These are phyloP conservation scores for Onthophagus sagittarius DNA, from an alignment of 2,888 invertebrate species.

Conservation along the genomic window DNA sequence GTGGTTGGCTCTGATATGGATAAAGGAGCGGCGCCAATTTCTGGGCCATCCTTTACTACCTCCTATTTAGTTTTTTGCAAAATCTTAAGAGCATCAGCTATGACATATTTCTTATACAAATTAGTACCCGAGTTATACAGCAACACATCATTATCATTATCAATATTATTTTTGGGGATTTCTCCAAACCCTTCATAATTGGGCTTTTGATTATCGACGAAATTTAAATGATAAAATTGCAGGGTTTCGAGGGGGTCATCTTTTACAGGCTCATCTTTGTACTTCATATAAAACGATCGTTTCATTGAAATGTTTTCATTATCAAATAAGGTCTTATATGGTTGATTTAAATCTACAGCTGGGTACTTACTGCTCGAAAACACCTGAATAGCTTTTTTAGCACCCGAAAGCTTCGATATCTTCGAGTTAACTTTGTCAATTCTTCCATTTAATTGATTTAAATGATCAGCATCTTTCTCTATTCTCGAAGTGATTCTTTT, in stretches of 20 bases:
- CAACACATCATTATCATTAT: conserved; percentile 71
- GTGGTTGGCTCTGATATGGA: conserved; percentile 62
- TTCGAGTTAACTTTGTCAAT: conserved; percentile 63
- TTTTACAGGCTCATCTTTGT: conserved; percentile 36
- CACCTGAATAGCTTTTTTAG: conserved; percentile 75
- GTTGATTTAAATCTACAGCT: conserved; percentile 59
- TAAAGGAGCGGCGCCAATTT: conserved; percentile 70
- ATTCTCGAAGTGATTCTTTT: conserved; percentile 67
- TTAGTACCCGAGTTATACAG: conserved; percentile 78
- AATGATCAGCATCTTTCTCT: conserved; percentile 62
- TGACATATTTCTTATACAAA: conserved; percentile 62
- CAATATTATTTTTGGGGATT: conserved; percentile 56
- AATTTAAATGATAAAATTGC: conserved; percentile 81
- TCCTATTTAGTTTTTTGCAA: conserved; percentile 36
- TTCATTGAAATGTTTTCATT: conserved; percentile 35
- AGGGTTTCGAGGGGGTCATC: conserved; percentile 64
- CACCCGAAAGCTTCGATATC: conserved; percentile 69
- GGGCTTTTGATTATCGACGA: conserved; percentile 41
- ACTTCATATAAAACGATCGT: conserved; percentile 38
- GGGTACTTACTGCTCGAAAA: conserved; percentile 88
- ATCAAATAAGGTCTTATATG: conserved; percentile 59
- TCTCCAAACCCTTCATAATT: conserved; percentile 59
- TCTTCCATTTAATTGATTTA: conserved; percentile 61
- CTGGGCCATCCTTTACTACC: conserved; percentile 36
- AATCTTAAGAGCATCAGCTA: conserved; percentile 54